Percentiles rank a stretch among this genome's conserved stretches.
phyloP scores from a whole-genome alignment of 1,140 invertebrate species.

The Drosophila orosa region DNA sequence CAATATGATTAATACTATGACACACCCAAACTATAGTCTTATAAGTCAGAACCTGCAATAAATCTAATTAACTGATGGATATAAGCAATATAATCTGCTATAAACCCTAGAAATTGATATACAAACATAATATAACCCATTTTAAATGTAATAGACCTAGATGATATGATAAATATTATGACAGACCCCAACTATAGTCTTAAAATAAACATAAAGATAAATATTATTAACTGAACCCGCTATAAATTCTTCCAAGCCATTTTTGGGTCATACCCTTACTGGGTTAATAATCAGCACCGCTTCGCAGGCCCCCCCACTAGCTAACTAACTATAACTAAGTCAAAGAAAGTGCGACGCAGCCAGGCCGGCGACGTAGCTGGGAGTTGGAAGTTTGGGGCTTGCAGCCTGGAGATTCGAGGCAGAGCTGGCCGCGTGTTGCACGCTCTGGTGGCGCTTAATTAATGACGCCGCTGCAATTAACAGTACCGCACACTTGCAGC shows the following conservation, averaged over 20 bases:
- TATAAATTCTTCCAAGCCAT: too few relatives aligned
- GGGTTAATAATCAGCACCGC: slow-evolving; percentile 10
- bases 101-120: not conserved
- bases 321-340: slow-evolving; percentile 60
- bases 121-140: not conserved
- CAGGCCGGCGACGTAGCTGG: slow-evolving; percentile 8
- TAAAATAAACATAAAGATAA: not conserved
- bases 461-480: slow-evolving; percentile 72
- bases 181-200: not conserved
- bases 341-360: slow-evolving; percentile 69
- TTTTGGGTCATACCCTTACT: slow-evolving; percentile 10
- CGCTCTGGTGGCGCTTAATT: slow-evolving; percentile 76
- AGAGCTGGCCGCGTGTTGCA: slow-evolving; percentile 62
- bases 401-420: not conserved
- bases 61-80: not conserved
- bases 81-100: not conserved
- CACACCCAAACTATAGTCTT: too few relatives aligned
- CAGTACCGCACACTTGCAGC: slow-evolving; percentile 54
- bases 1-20: too few relatives aligned
- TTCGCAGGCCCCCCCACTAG: not conserved
- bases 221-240: not conserved
- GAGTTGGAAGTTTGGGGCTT: not conserved
- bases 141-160: not conserved
- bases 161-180: not conserved
- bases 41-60: not conserved